Evolutionary conservation across 2,888 invertebrate genomes (phyloP).

Genomic region (Zonitis immaculata): DNA sequence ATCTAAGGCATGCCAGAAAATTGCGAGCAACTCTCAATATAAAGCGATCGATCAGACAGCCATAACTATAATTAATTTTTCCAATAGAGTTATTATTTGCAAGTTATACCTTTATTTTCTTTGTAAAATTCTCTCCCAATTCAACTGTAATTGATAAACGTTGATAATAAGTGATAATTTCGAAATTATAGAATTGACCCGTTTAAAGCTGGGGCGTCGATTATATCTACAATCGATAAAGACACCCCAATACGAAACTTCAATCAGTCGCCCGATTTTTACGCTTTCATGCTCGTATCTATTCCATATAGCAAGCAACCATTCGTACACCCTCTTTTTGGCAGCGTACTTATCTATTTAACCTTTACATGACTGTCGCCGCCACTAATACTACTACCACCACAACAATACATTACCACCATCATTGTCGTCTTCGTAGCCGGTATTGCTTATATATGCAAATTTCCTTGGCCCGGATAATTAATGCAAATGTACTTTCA

Average conservation of each 20-base stretch:
- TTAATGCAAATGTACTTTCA: constrained; percentile 9
- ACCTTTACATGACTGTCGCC: not conserved
- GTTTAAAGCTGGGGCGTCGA: not conserved
- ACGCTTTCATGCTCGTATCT: not conserved
- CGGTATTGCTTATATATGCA: constrained; percentile 9
- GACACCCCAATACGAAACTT: not conserved
- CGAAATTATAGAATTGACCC: not conserved
- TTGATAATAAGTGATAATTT: not conserved
- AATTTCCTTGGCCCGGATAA: constrained; percentile 8
- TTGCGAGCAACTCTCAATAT: not conserved
- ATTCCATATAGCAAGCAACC: not conserved
- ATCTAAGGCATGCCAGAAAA: not conserved
- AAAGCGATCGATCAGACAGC: not conserved
- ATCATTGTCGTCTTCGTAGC: not conserved
- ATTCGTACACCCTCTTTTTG: not conserved
- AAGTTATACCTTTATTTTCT: no score
- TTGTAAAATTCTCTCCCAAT: no score
- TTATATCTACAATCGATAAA: constrained; percentile 5
- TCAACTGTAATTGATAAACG: no score
- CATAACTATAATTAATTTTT: not conserved
- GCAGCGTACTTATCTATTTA: not conserved
- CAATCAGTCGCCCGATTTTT: constrained; percentile 5
- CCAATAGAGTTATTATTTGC: not conserved
- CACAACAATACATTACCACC: not conserved
- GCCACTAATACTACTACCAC: not conserved